A percentile compares a stretch with the other conserved stretches of the same genome.
These are phyloP conservation scores for Rhagologus leucostigma DNA, from an alignment of 2,113 vertebrate species.

Conservation along the genomic window DNA sequence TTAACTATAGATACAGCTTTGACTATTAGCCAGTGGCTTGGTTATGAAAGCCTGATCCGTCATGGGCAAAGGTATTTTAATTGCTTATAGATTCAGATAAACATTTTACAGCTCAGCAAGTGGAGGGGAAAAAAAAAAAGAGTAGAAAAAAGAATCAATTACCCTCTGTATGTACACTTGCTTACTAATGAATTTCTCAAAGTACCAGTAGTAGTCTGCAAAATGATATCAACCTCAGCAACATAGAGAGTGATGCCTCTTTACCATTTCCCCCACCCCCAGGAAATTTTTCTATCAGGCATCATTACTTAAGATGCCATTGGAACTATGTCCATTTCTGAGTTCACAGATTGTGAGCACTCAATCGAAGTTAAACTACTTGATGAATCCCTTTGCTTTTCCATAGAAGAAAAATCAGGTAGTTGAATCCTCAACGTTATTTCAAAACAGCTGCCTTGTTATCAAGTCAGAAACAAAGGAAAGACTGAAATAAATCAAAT, in stretches of 20 bases:
- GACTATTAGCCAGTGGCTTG: neutral
- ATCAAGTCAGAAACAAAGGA: neutral
- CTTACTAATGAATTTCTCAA: neutral
- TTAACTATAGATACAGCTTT: neutral
- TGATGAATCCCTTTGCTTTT: neutral
- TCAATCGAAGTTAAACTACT: neutral
- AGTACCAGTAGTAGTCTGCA: neutral
- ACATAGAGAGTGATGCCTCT: neutral
- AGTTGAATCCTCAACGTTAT: neutral
- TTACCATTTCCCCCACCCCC: neutral
- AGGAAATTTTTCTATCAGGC: neutral
- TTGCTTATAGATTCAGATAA: neutral
- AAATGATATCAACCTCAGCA: neutral
- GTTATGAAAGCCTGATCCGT: neutral
- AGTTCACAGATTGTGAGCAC: neutral
- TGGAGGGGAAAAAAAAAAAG: rapidly evolving
- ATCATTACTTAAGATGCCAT: neutral
- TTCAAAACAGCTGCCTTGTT: neutral
- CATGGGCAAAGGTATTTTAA: neutral
- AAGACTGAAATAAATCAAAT: neutral
- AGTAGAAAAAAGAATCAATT: neutral
- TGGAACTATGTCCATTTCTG: neutral
- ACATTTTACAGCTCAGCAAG: neutral
- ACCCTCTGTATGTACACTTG: neutral
- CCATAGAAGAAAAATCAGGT: neutral